Percentiles rank a stretch among this genome's conserved stretches.
These are phyloP conservation scores for Hydroisotoma schaefferi DNA, from an alignment of 2,888 invertebrate species.

Conservation along the genomic window DNA sequence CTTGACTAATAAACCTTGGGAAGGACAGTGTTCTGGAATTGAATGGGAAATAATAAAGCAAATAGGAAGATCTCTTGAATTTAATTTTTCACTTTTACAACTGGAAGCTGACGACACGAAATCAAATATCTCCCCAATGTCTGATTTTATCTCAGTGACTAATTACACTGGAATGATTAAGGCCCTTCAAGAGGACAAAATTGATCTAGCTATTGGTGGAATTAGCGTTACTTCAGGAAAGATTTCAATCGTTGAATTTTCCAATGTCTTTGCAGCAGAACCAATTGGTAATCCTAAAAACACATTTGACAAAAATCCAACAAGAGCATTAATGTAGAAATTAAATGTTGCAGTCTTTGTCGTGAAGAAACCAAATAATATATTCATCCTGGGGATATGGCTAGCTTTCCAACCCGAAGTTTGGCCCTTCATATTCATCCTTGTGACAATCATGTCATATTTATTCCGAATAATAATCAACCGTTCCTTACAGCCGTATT, in stretches of 20 bases:
- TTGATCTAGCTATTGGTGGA: conserved; percentile 40
- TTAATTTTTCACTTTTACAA: conserved; percentile 31
- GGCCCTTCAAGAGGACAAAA: conserved; percentile 23
- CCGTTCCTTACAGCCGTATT: conserved; percentile 16
- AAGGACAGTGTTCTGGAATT: conserved; percentile 32
- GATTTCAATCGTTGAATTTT: conserved; percentile 32
- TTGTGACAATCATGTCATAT: conserved; percentile 31
- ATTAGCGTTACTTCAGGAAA: conserved; percentile 36
- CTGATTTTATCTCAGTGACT: too few relatives aligned
- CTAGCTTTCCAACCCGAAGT: conserved; percentile 42
- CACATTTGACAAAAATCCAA: neutral
- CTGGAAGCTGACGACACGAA: conserved; percentile 17
- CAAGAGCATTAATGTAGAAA: neutral
- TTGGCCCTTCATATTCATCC: conserved; percentile 40
- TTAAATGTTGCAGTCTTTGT: conserved; percentile 34
- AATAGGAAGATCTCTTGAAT: conserved; percentile 33
- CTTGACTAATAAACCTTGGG: neutral
- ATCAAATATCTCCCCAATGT: too few relatives aligned
- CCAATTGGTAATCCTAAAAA: conserved; percentile 35
- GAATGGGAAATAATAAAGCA: conserved; percentile 43
- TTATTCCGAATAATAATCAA: conserved; percentile 32
- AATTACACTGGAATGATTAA: conserved; percentile 39
- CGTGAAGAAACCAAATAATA: conserved; percentile 36
- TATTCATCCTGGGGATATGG: conserved; percentile 44
- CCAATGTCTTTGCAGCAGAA: conserved; percentile 38